Evolutionary conservation across 2,113 vertebrate species (phyloP), one percentile per base, ranked within the genome.

Genomic region (Hippocampus mohnikei): DNA sequence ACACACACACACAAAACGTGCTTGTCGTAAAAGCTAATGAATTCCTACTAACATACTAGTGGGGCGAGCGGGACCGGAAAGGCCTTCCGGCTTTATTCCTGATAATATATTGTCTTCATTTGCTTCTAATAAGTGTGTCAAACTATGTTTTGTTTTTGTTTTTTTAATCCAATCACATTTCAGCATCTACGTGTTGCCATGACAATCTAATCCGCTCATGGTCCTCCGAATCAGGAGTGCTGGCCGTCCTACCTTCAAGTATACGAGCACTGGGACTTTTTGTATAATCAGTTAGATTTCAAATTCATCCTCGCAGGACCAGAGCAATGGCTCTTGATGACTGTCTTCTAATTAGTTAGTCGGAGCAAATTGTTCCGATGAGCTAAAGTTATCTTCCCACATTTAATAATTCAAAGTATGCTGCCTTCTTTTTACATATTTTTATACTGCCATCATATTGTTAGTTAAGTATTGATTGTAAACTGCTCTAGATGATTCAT

Each of bases 311-410:
- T 66, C 25, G 50, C 66, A 65, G 74, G 46, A 15, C 16, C 46
- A 1, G 16, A 18, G 15, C 46, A 16, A 15, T 18, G 46, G 16
- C 46, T 48, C 15, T 5, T 48, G 16, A 48, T 48, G 46, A 48
- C 15, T 48, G 46, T 48, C 15, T 15, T 48, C 15, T 48, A 16
- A 48, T 48, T 48, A 16, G 46, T 48, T 48, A 15, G 13, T 48
- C 16, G 16, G 15, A 48, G 46, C 46, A 42, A 42, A 42, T 42
- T 25, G 70, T 60, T 71, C 60, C 20, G 56, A 74, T 27, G 56
- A 55, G 60, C 42, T 11, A 44, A 44, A 12, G 9, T 12, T 44
- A 44, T 11, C 42, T 12, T 9, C 12, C 12, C 42, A 44, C 12
- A 44, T 44, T 44, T 44, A 44, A 44, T 44, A 11, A 44, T 44